Evolutionary conservation across 2,797 vertebrate species (phyloP).

Genomic region (Halcyon smyrnensis): DNA sequence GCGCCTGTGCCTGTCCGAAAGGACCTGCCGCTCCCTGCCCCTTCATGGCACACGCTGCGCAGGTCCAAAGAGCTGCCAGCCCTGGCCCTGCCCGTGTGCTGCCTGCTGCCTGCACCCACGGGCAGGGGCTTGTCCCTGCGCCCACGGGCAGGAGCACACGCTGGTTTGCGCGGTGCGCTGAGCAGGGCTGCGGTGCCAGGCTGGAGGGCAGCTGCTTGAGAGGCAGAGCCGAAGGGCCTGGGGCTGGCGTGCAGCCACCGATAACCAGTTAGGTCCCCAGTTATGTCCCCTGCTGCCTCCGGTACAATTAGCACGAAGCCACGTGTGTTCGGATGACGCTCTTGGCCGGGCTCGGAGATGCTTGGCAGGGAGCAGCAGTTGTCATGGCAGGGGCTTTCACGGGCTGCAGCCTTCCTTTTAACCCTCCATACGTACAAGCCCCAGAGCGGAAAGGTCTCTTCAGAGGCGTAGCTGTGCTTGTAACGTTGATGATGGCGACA

Average conservation of each 20-base stretch:
- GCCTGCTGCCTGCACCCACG: not conserved
- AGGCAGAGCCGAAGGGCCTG: not conserved
- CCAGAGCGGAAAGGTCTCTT: not conserved
- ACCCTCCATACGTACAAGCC: not conserved
- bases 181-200: fast-evolving
- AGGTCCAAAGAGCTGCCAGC: not conserved
- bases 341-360: not conserved
- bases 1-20: fast-evolving
- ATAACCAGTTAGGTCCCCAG: not conserved
- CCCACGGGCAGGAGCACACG: fast-evolving
- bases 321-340: not conserved
- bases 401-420: not conserved
- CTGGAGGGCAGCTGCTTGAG: fast-evolving
- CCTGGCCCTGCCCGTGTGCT: fast-evolving
- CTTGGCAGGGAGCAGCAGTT: not conserved
- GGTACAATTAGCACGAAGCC: not conserved
- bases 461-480: not conserved
- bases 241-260: fast-evolving
- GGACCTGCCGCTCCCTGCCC: not conserved
- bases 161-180: fast-evolving
- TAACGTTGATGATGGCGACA: not conserved
- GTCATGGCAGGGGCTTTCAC: not conserved
- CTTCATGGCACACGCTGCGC: fast-evolving
- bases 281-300: not conserved
- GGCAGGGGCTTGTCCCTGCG: not conserved